Evolutionary conservation across 2,888 invertebrate species (phyloP).

Genomic region (Leptopterna dolabrata): DNA sequence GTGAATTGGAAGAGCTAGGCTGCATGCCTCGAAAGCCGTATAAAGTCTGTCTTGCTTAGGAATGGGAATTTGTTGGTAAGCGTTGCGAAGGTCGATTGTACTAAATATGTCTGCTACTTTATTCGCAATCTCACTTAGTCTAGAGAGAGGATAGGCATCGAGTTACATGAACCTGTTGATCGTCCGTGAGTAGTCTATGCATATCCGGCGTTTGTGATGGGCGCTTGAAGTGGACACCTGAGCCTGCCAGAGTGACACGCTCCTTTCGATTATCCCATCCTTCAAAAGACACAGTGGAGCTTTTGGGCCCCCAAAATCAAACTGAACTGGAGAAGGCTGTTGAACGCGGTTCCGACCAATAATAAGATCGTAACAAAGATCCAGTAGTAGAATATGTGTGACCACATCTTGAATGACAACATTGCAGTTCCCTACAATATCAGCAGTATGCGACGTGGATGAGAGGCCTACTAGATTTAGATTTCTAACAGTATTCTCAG

Average conservation of each 20-base stretch:
- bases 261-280: not conserved
- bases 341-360: too few species aligned
- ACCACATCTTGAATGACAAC: too few species aligned
- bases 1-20: not conserved
- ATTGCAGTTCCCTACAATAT: too few species aligned
- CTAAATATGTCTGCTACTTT: conserved; percentile 5
- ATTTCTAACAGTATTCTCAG: too few species aligned
- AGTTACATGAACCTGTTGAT: conserved; percentile 6
- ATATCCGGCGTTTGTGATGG: conserved; percentile 19
- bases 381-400: too few species aligned
- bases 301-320: too few species aligned
- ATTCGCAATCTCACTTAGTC: not conserved
- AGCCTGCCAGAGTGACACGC: not conserved
- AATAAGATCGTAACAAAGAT: too few species aligned
- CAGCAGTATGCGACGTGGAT: too few species aligned
- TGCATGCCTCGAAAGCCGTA: conserved; percentile 16
- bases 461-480: too few species aligned
- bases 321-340: too few species aligned
- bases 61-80: conserved; percentile 34
- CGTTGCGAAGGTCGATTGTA: not conserved
- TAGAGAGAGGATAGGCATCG: conserved; percentile 69
- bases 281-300: too few species aligned
- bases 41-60: not conserved
- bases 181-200: conserved; percentile 2
- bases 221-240: not conserved